Conservation (phyloP, 1,140 invertebrate species). For the Leptoteleia sp. region DNA sequence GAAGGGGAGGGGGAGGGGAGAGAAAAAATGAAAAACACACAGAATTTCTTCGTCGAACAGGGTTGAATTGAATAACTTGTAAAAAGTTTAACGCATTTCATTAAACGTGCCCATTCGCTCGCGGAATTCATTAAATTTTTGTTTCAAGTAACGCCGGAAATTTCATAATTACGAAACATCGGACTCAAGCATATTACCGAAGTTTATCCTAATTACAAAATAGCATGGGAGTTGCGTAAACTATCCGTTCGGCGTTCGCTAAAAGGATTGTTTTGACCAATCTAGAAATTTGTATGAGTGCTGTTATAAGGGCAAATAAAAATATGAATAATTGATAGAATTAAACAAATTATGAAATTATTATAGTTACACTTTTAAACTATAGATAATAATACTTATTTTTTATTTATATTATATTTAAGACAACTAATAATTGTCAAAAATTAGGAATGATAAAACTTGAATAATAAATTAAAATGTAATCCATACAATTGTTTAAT, state of each 20-base stretch:
- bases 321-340: too few relatives aligned
- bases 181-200: constrained; percentile 39
- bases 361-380: too few relatives aligned
- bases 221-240: constrained; percentile 33
- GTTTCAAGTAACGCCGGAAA: constrained; percentile 26
- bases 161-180: constrained; percentile 54
- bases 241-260: constrained; percentile 15
- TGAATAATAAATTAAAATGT: too few relatives aligned
- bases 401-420: too few relatives aligned
- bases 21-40: constrained; percentile 22
- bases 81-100: constrained; percentile 37
- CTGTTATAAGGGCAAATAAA: too few relatives aligned
- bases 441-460: too few relatives aligned
- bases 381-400: too few relatives aligned
- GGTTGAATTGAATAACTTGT: constrained; percentile 38
- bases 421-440: too few relatives aligned
- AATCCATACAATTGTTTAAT: too few relatives aligned
- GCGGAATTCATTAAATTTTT: constrained; percentile 49
- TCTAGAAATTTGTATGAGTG: too few relatives aligned
- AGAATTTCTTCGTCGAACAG: constrained; percentile 12
- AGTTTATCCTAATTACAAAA: constrained; percentile 53
- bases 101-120: constrained; percentile 38
- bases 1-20: too few relatives aligned
- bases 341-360: too few relatives aligned
- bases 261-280: constrained; percentile 33